phyloP scores from a whole-genome alignment of 2,113 vertebrate genomes.

The Anguilla rostrata region DNA sequence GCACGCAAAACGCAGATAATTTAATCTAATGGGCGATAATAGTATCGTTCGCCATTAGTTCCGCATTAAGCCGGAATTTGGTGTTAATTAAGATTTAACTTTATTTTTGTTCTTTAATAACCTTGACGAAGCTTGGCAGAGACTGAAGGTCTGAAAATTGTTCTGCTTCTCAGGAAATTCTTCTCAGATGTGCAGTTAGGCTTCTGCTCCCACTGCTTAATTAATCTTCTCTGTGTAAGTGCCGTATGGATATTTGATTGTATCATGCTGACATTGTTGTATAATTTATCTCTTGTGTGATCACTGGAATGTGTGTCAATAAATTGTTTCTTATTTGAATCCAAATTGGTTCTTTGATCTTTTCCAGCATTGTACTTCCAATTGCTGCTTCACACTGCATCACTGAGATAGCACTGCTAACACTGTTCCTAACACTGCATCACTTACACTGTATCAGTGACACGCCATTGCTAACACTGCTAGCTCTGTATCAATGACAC shows the following conservation, averaged over 20 bases:
- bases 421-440: too few species aligned
- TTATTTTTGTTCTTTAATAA: conserved; percentile 8
- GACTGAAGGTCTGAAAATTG: not conserved
- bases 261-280: not conserved
- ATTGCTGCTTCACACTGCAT: not conserved
- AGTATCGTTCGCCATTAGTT: not conserved
- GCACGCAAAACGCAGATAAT: conserved; percentile 1
- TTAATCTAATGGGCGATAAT: not conserved
- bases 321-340: conserved; percentile 12
- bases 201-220: not conserved
- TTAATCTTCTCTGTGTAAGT: not conserved
- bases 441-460: too few species aligned
- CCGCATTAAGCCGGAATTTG: not conserved
- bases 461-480: too few species aligned
- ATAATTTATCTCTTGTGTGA: conserved; percentile 1
- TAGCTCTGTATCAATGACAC: too few species aligned
- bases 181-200: conserved; percentile 1
- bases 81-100: conserved; percentile 8
- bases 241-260: not conserved
- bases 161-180: not conserved
- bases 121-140: not conserved
- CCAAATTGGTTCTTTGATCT: not conserved
- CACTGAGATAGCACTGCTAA: too few species aligned
- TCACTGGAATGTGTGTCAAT: conserved; percentile 24
- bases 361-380: not conserved